Base-by-base conservation (phyloP, 2,113 vertebrate species). In the Alligator sinensis region DNA sequence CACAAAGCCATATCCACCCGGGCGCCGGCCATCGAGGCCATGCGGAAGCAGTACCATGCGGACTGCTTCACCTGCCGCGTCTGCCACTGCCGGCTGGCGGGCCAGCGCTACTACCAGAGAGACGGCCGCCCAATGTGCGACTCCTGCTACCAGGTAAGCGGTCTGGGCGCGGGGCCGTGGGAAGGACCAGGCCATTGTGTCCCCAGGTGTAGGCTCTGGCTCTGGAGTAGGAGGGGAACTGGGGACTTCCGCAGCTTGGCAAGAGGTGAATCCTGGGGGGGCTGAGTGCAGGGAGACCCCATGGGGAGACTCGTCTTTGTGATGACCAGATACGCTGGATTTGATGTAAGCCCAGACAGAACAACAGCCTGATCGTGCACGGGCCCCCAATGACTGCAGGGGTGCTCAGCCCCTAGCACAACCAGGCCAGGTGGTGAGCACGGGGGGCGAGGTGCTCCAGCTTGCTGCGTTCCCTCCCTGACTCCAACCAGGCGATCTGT, bases 41-140 rank as follows among this genome's bases (percentile, higher is more conserved):
- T 99, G 97, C 97, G 98, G 96, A 98, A 98, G 95, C 99, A 98
- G 28, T 99, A 99, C 95, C 99, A 99, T 0, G 98, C 98, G 0
- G 91, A 80, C 55, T 99, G 99, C 92, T 99, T 99, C 97, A 99
- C 98, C n/a, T 99, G 99, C 90, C 97, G 99, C 5, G 98, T 96
- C 7, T 99, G 99, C 95, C 98, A 97, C 58, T 82, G 94, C 34
- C 97, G 97, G 38, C 98, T 99, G 94, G 99, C 98, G 0, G 98
- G 98, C 4, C 98, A 99, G 98, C 96, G 96, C 59, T 99, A 98
- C 97, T 99, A 99, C 98, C 99, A 99, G 89, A 98, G 97, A 84
- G 98, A 99, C 0, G 99, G 99, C 11, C 98, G 98, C 55, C 99
- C 99, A 1, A 96, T 97, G 2, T 99, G 99, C 6, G 98, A 98